Base-by-base conservation (phyloP, 2,888 invertebrate species). In the Meiosimyza decipiens region DNA sequence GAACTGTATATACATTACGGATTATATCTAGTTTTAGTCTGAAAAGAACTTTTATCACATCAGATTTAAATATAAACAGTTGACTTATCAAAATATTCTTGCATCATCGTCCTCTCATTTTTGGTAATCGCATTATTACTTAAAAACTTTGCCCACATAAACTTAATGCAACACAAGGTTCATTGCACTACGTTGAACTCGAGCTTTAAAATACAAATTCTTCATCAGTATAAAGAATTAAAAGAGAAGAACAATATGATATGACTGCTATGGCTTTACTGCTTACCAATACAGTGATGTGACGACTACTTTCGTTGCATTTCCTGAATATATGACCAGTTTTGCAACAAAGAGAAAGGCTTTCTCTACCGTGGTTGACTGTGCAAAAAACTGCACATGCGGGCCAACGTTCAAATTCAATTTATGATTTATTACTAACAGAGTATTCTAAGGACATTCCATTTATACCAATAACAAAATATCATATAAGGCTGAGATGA, bases 121-220 rank as follows among this genome's bases (percentile, higher is more conserved):
- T 40, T 40, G 6, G 40, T 9, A 7, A 9, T 40, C 1, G 6
- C 40, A 1, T 6, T 1, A 40, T 40, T 40, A 40, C 9, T 40
- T 40, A 40, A 40, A 40, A 40, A 40, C 40, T 40, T 40, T 40
- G 9, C 40, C 40, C 40, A 40, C 6, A 40, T 9, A 40, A 40
- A 9, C 40, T 40, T 6, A 60, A 50, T 51, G 74, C 70, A 62
- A 71, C 68, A 59, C 71, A 72, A 80, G 81, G 84, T 84, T 84
- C 84, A 84, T 82, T 79, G 83, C 76, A 83, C 84, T 81, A 78
- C 77, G 74, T 76, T 84, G 84, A 84, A 84, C 84, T 84, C 81
- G 79, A 79, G 62, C 76, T 76, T 51, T 59, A 9, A 4, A 13
- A 73, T 72, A 55, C 70, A 67, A 71, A 67, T 71, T 72, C 49